Evolutionary conservation across 2,797 vertebrate genomes (phyloP), one percentile per base, ranked within the genome.

Genomic region (Amazona finschi): DNA sequence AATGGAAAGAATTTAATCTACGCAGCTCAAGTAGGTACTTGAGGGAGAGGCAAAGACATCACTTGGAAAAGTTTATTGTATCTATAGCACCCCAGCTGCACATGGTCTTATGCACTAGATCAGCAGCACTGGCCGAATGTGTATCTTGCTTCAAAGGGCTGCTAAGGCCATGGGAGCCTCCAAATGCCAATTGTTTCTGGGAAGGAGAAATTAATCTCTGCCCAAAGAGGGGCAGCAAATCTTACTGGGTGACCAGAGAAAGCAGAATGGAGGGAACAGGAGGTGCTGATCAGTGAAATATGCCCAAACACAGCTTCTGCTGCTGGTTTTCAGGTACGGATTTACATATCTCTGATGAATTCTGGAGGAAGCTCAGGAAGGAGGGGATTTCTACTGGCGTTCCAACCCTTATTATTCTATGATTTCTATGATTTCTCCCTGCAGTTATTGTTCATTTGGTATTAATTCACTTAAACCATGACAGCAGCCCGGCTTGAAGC

Each of bases 141-240:
- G 2, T 33, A 15, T 38, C 47, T n/a, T 53, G 28, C 11, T 76
- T 80, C 69, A 65, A 44, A 83, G 49, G 30, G 7, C 28, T 80
- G 27, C 41, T 87, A 39, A 57, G 18, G 12, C 22, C 3, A 0
- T 6, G 7, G 0, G 0, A 5, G 3, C 55, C 17, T 89, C 49
- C 18, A 61, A 60, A 76, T 3, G 27, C 8, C 0, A 0, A 10
- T 28, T n/a, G 52, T 28, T 49, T 65, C 6, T 24, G 31, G 14
- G 52, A 77, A 44, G 18, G 8, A 43, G 38, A 87, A 85, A 61
- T 77, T 83, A 13, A 46, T 50, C 6, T 5, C 24, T 60, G 16
- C 15, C 20, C 13, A 1, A 16, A 76, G 15, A 0, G 11, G 4
- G 7, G 15, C 15, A 71, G 25, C 13, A 87, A 61, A 77, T 36